phyloP scores from a whole-genome alignment of 2,113 vertebrate species.

The Xenopus borealis region DNA sequence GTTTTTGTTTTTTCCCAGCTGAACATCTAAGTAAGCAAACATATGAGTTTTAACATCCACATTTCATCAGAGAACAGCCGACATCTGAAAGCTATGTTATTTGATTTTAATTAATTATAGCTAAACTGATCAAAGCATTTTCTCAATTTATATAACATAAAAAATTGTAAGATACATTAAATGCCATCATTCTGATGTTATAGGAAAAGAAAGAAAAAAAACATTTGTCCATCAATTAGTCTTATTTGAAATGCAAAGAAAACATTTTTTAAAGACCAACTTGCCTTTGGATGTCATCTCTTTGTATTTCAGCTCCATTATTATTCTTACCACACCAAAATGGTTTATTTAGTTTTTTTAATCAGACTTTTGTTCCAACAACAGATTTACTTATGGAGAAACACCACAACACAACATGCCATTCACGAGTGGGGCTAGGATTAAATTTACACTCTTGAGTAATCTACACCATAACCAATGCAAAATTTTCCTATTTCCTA shows the following conservation, averaged over 20 bases:
- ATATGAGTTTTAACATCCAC: slow-evolving; percentile 70
- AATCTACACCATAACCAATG: slow-evolving; percentile 5
- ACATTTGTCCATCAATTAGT: slow-evolving; percentile 58
- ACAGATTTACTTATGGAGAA: slow-evolving; percentile 45
- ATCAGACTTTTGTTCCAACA: slow-evolving; percentile 58
- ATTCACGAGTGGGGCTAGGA: background rate
- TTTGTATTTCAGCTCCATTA: slow-evolving; percentile 73
- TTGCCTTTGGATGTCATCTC: slow-evolving; percentile 72
- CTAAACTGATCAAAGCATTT: slow-evolving; percentile 70
- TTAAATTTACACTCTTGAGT: slow-evolving; percentile 27
- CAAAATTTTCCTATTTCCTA: background rate
- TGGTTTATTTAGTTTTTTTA: too few species aligned
- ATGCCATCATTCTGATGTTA: slow-evolving; percentile 59
- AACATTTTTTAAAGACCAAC: slow-evolving; percentile 70
- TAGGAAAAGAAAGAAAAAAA: slow-evolving; percentile 57
- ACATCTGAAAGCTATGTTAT: slow-evolving; percentile 82
- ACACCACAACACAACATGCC: background rate
- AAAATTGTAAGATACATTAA: slow-evolving; percentile 70
- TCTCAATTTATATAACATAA: slow-evolving; percentile 64
- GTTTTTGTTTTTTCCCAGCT: slow-evolving; percentile 63
- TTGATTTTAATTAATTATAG: slow-evolving; percentile 71
- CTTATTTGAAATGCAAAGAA: slow-evolving; percentile 63
- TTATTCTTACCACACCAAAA: slow-evolving; percentile 78
- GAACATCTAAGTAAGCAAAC: slow-evolving; percentile 72
- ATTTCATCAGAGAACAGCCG: slow-evolving; percentile 73